Percentiles rank a stretch among this genome's conserved stretches.
Conservation (phyloP, 1,140 invertebrate species). For the Maniola jurtina region DNA sequence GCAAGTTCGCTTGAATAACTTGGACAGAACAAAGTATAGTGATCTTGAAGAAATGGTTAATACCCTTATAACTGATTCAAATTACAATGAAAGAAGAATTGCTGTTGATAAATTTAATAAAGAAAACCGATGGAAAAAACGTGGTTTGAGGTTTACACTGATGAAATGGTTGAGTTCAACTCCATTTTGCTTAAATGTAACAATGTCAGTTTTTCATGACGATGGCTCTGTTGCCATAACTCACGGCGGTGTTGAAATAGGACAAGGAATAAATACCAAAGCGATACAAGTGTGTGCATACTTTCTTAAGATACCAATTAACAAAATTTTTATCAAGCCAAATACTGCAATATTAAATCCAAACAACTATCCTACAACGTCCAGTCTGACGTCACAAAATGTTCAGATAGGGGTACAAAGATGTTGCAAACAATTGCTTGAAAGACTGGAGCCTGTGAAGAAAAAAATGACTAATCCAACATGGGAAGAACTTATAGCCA, state of each 20-base stretch:
- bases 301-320: constrained; percentile 84
- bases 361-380: constrained; percentile 81
- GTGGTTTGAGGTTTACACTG: constrained; percentile 82
- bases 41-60: constrained; percentile 77
- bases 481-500: constrained; percentile 82
- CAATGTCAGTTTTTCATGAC: constrained; percentile 84
- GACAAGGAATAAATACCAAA: constrained; percentile 89
- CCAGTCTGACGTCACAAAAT: constrained; percentile 43
- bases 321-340: constrained; percentile 83
- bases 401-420: constrained; percentile 36
- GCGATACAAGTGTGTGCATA: constrained; percentile 86
- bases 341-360: constrained; percentile 54
- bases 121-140: constrained; percentile 88
- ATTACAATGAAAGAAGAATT: constrained; percentile 80
- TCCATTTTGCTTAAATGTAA: constrained; percentile 79
- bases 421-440: constrained; percentile 64
- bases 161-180: constrained; percentile 81
- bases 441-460: constrained; percentile 81
- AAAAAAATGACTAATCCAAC: constrained; percentile 75
- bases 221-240: constrained; percentile 87
- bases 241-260: constrained; percentile 90
- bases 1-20: constrained; percentile 83
- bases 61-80: constrained; percentile 78
- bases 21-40: constrained; percentile 62
- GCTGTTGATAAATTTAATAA: constrained; percentile 82